These are phyloP conservation scores for Iphiclides podalirius DNA, from an alignment of 2,888 invertebrate species.

Conservation along the genomic window DNA sequence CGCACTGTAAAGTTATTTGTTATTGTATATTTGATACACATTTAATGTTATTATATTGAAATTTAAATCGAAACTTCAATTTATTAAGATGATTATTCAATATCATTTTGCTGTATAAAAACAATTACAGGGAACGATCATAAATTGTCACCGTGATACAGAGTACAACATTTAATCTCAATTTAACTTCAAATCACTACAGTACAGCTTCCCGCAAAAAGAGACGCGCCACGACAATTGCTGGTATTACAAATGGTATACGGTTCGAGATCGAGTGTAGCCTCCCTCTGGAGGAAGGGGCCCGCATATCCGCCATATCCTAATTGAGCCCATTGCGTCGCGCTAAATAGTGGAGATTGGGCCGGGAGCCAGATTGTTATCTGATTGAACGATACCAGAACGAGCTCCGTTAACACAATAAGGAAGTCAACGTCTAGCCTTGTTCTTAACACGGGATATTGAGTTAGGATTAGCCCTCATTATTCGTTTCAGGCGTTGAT, in stretches of 20 bases:
- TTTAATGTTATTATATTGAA: too few relatives aligned
- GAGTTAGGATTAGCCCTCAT: constrained; percentile 36
- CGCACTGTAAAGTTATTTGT: too few relatives aligned
- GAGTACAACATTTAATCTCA: constrained; percentile 20
- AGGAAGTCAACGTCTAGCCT: constrained; percentile 65
- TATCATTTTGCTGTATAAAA: not conserved
- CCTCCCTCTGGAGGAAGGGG: constrained; percentile 51
- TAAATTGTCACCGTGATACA: constrained; percentile 18
- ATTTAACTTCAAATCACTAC: constrained; percentile 23
- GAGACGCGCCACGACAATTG: not conserved
- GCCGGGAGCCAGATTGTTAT: constrained; percentile 58
- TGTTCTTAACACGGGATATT: constrained; percentile 52
- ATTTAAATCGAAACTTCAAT: not conserved
- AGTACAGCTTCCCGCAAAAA: constrained; percentile 18
- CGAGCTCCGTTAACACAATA: constrained; percentile 59
- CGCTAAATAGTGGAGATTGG: constrained; percentile 77
- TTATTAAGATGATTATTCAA: not conserved
- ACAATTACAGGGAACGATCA: constrained; percentile 7
- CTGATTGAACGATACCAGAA: constrained; percentile 66
- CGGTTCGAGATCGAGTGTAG: constrained; percentile 3
- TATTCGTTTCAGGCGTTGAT: constrained; percentile 5
- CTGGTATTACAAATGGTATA: not conserved
- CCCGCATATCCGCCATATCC: constrained; percentile 76
- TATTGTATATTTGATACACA: not conserved
- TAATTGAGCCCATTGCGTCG: constrained; percentile 74